phyloP scores from a whole-genome alignment of 2,888 invertebrate species.

The Trichogramma dendrolimi region DNA sequence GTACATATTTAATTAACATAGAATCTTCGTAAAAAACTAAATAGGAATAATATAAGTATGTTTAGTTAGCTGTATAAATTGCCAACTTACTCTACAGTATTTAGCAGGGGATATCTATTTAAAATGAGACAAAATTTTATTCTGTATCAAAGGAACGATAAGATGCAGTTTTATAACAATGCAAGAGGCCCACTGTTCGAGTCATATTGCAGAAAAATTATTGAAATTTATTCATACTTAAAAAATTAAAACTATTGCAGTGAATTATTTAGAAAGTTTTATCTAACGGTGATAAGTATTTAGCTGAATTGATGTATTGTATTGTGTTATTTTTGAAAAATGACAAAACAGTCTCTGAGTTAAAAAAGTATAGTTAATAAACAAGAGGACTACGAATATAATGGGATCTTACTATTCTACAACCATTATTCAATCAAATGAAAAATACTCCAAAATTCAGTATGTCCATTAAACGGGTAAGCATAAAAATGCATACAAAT shows the following conservation, averaged over 20 bases:
- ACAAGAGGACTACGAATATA: constrained; percentile 17
- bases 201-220: background rate
- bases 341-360: no score
- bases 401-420: background rate
- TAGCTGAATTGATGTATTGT: no score
- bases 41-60: constrained; percentile 31
- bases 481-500: background rate
- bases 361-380: constrained; percentile 20
- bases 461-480: no score
- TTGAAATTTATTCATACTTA: constrained; percentile 25
- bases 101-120: constrained; percentile 37
- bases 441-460: background rate
- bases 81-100: constrained; percentile 51
- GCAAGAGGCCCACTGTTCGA: constrained; percentile 12
- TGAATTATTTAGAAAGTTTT: no score
- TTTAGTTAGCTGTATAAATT: constrained; percentile 42
- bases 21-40: no score
- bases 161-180: constrained; percentile 26
- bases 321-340: no score
- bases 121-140: constrained; percentile 24
- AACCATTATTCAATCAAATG: constrained; percentile 19
- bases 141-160: constrained; percentile 26
- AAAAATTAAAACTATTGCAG: constrained; percentile 12
- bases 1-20: constrained; percentile 17
- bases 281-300: no score